These are phyloP conservation scores for Tretioscincus oriximinensis DNA, from an alignment of 2,113 vertebrate species.

Conservation along the genomic window DNA sequence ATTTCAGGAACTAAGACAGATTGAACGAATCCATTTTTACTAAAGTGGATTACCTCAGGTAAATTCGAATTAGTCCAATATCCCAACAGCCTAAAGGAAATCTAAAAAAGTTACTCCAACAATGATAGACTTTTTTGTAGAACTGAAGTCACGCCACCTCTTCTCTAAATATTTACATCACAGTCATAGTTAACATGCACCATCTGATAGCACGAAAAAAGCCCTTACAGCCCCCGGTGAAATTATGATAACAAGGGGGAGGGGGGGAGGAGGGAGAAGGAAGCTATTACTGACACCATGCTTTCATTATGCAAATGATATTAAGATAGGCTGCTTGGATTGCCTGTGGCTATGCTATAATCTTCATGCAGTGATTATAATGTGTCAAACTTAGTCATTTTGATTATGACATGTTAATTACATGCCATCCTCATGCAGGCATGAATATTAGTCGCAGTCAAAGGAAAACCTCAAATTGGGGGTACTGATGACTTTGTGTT, in stretches of 20 bases:
- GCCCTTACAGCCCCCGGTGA: constrained; percentile 95
- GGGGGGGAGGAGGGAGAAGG: constrained; percentile 74
- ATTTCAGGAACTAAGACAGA: no score
- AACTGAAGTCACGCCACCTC: neutral
- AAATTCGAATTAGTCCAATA: no score
- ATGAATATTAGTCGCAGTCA: constrained; percentile 87
- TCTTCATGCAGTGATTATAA: constrained; percentile 98
- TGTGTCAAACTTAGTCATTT: constrained; percentile 98
- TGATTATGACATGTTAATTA: constrained; percentile 99
- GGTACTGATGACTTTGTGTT: constrained; percentile 65
- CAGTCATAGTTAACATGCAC: constrained; percentile 75
- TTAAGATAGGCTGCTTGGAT: constrained; percentile 95
- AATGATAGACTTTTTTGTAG: neutral
- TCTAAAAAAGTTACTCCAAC: neutral
- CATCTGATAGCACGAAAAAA: constrained; percentile 86
- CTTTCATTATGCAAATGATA: constrained; percentile 99
- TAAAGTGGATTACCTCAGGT: no score
- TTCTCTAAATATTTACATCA: constrained; percentile 53
- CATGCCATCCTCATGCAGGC: constrained; percentile 94
- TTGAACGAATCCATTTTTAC: no score
- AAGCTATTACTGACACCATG: constrained; percentile 99
- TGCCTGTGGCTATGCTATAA: constrained; percentile 92
- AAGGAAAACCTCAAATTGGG: constrained; percentile 80
- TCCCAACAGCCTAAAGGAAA: neutral
- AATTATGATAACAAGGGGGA: constrained; percentile 99